phyloP scores from a whole-genome alignment of 2,797 vertebrate species.

The Cyclopterus lumpus region DNA sequence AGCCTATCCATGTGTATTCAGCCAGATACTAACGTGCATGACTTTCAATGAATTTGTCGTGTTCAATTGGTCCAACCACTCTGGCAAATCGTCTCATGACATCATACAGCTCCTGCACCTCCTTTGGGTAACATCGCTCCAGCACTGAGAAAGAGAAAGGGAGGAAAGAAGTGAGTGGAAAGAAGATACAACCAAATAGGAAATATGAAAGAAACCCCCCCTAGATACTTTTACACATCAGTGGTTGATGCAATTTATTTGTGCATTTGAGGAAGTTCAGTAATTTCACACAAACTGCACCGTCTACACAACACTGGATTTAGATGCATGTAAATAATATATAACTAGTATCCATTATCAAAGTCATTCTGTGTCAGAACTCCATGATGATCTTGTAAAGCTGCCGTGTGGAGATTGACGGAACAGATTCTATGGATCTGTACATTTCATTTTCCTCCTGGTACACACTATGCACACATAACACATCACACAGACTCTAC shows the following conservation, averaged over 20 bases:
- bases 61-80: slow-evolving; percentile 91
- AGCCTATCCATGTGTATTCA: background rate
- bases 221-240: slow-evolving; percentile 22
- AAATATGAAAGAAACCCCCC: slow-evolving; percentile 39
- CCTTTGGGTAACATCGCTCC: slow-evolving; percentile 96
- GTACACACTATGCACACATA: background rate
- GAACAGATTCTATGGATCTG: background rate
- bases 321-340: slow-evolving; percentile 15
- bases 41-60: slow-evolving; percentile 98
- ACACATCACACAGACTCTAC: background rate
- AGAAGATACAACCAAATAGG: slow-evolving; percentile 41
- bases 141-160: slow-evolving; percentile 81
- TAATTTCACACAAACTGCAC: background rate
- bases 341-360: slow-evolving; percentile 7
- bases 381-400: background rate
- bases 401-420: background rate
- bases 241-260: background rate
- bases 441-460: background rate
- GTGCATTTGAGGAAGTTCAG: slow-evolving; percentile 1
- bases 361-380: slow-evolving; percentile 7
- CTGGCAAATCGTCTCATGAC: slow-evolving; percentile 94
- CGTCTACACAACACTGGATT: slow-evolving; percentile 6
- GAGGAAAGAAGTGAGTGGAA: slow-evolving; percentile 40
- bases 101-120: slow-evolving; percentile 95
- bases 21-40: slow-evolving; percentile 89